These are phyloP conservation scores for Slavum lentiscoides DNA, from an alignment of 2,888 invertebrate genomes.

Conservation along the genomic window DNA sequence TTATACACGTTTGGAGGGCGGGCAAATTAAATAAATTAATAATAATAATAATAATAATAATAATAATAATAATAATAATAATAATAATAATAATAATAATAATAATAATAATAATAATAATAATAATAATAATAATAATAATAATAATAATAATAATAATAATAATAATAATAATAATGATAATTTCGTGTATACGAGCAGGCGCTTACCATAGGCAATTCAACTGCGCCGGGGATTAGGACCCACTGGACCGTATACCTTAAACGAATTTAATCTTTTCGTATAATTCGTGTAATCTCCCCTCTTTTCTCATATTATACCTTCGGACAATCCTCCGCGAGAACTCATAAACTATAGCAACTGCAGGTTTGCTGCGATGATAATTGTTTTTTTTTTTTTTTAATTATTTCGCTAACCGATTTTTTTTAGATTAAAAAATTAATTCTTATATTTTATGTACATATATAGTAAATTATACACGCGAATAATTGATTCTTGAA, in stretches of 20 bases:
- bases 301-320: no score
- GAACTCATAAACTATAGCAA: no score
- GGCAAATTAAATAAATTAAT: background rate
- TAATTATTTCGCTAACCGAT: no score
- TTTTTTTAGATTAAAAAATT: no score
- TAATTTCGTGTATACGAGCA: background rate
- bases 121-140: slow-evolving; percentile 6
- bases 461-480: no score
- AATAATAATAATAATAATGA: slow-evolving; percentile 25
- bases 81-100: slow-evolving; percentile 10
- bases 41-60: slow-evolving; percentile 28
- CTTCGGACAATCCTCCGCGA: no score
- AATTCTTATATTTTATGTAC: no score
- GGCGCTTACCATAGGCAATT: slow-evolving; percentile 46
- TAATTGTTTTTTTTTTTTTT: no score
- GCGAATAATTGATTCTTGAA: no score
- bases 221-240: slow-evolving; percentile 34
- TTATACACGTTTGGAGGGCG: background rate
- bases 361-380: no score
- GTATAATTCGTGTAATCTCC: background rate
- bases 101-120: slow-evolving; percentile 24
- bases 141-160: slow-evolving; percentile 8
- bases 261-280: slow-evolving; percentile 13
- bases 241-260: slow-evolving; percentile 23
- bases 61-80: no score